Base-by-base conservation (phyloP, 1,140 invertebrate species). In the Eufriesea mexicana region DNA sequence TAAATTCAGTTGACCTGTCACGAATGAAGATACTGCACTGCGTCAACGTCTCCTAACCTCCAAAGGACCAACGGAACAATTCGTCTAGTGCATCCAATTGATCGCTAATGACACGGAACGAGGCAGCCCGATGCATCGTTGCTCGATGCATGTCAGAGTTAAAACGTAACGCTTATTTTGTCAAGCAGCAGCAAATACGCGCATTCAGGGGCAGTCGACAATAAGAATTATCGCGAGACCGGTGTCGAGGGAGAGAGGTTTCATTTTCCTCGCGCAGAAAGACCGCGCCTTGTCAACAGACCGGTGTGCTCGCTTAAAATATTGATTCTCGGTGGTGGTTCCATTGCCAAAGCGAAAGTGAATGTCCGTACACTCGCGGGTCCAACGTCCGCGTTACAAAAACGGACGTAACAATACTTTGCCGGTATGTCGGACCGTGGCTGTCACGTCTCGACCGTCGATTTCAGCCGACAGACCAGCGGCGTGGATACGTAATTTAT, bases 351-450 rank as follows among this genome's bases (percentile, higher is more conserved):
- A 66, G 68, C 45, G 68, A 83, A 85, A 86, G 66, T 67, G 76
- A 47, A 72, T 62, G 64, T 86, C n/a, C 59, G 54, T 55, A 64
- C n/a, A n/a, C 35, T 35, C 35, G n/a, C 28, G 25, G 25, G 10
- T 28, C 35, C 18, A 9, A 16, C 23, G 9, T 28, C 57, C 4
- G 70, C 20, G 47, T 82, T 76, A 82, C 61, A 75, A 82, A 82
- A 66, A 67, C 61, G 23, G 18, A 51, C 20, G 49, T 66, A 76
- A 76, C 51, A 76, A 75, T 76, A 82, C 35, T 82, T 75, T 57
- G 14, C n/a, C 55, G 0, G n/a, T 10, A 20, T 54, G 25, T 49
- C 57, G 70, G 25, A 20, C 28, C 25, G 25, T 25, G 35, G 16
- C 28, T 18, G 57, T 62, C 68, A 45, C 68, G 55, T 14, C 35